These are phyloP conservation scores for Euplexia lucipara DNA, from an alignment of 2,888 invertebrate species.

Conservation along the genomic window DNA sequence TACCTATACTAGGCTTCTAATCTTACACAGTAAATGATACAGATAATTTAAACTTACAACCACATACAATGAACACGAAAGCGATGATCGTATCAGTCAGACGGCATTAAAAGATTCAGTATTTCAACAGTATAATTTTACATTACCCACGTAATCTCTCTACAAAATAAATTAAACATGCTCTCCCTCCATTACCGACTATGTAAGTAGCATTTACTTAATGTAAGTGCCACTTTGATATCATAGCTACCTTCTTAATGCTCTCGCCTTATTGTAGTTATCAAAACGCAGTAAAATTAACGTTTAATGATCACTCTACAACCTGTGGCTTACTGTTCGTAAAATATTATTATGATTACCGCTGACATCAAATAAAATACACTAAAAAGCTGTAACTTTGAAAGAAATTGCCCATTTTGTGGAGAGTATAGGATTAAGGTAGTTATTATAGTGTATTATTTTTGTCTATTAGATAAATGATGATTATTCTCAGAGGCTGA, in stretches of 20 bases:
- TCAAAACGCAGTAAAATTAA: conserved; percentile 72
- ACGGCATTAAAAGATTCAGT: conserved; percentile 52
- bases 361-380: conserved; percentile 53
- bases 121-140: conserved; percentile 59
- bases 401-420: conserved; percentile 34
- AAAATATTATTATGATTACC: conserved; percentile 33
- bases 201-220: conserved; percentile 80
- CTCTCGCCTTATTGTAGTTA: conserved; percentile 67
- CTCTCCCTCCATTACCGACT: conserved; percentile 74
- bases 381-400: conserved; percentile 49
- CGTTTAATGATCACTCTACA: conserved; percentile 67
- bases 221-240: conserved; percentile 84
- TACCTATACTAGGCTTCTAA: too few species aligned
- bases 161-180: conserved; percentile 75
- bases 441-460: conserved; percentile 17
- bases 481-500: conserved; percentile 30
- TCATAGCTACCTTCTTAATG: conserved; percentile 73
- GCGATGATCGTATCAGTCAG: conserved; percentile 48
- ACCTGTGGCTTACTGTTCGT: conserved; percentile 31
- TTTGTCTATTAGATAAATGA: too few species aligned
- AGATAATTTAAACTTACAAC: conserved; percentile 38
- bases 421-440: conserved; percentile 16
- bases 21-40: conserved; percentile 27
- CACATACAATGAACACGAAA: conserved; percentile 47
- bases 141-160: conserved; percentile 65